These are phyloP conservation scores for Phasianus colchicus DNA, from an alignment of 2,113 vertebrate genomes.

Conservation along the genomic window DNA sequence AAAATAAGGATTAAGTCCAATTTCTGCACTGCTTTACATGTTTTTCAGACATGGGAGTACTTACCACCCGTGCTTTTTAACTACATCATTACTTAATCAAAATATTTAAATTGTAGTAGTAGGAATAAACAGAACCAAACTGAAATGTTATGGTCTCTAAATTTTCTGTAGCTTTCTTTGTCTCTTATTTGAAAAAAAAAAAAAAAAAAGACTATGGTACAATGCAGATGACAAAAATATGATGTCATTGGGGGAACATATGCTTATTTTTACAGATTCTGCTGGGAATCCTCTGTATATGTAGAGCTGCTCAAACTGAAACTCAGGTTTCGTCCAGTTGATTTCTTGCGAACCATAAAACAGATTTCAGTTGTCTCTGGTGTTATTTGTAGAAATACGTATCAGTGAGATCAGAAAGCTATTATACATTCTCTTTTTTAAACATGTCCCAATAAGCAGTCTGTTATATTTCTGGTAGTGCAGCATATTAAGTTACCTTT, in stretches of 20 bases:
- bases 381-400: slow-evolving; percentile 76
- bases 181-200: slow-evolving; percentile 14
- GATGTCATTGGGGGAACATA: slow-evolving; percentile 75
- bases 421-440: slow-evolving; percentile 72
- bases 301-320: slow-evolving; percentile 74
- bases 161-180: slow-evolving; percentile 67
- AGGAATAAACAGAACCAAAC: slow-evolving; percentile 50
- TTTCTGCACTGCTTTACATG: neutral
- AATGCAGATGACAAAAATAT: slow-evolving; percentile 70
- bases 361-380: slow-evolving; percentile 79
- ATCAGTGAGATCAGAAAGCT: slow-evolving; percentile 82
- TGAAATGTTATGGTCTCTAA: slow-evolving; percentile 34
- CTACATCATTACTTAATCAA: slow-evolving; percentile 40
- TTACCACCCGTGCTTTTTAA: slow-evolving; percentile 9
- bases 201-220: slow-evolving; percentile 35
- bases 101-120: slow-evolving; percentile 39
- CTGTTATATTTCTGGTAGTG: slow-evolving; percentile 82
- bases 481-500: slow-evolving; percentile 80
- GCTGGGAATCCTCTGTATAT: slow-evolving; percentile 79
- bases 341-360: slow-evolving; percentile 83
- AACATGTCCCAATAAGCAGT: slow-evolving; percentile 76
- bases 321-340: slow-evolving; percentile 80
- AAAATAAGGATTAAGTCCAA: neutral
- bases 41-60: slow-evolving; percentile 28
- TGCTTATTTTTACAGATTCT: slow-evolving; percentile 88